Evolutionary conservation across 2,888 invertebrate genomes (phyloP).

Genomic region (Sinohyriopsis cumingii): DNA sequence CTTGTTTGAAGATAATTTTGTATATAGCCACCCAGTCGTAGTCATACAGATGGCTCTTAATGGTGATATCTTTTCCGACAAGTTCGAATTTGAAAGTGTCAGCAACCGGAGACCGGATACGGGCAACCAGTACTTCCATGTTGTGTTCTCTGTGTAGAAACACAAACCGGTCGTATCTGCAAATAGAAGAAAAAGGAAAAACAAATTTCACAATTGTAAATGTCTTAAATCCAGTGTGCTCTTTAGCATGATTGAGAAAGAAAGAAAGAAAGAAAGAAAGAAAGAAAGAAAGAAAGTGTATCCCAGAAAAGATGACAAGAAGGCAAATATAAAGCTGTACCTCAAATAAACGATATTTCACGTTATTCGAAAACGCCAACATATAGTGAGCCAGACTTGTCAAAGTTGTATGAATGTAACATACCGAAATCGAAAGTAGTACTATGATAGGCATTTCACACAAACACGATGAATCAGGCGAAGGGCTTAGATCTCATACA

Average conservation of each 20-base stretch:
- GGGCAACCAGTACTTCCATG: constrained; percentile 38
- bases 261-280: no score
- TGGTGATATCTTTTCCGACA: constrained; percentile 54
- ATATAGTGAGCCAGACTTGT: no score
- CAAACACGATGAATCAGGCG: no score
- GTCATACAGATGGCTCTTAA: constrained; percentile 44
- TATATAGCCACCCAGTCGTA: constrained; percentile 57
- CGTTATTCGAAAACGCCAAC: no score
- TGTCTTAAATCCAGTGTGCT: constrained; percentile 23
- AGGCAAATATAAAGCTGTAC: no score
- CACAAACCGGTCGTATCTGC: constrained; percentile 43
- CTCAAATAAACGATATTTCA: no score
- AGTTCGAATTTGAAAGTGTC: constrained; percentile 61
- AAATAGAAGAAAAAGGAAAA: constrained; percentile 1
- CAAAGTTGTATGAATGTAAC: no score
- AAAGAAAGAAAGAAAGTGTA: no score
- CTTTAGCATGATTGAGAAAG: not conserved
- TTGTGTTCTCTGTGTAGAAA: constrained; percentile 50
- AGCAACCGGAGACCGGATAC: constrained; percentile 45
- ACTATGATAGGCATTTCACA: no score
- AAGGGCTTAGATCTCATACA: no score
- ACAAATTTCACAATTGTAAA: not conserved
- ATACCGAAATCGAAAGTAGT: no score
- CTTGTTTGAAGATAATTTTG: constrained; percentile 45
- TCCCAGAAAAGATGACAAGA: no score